phyloP scores from a whole-genome alignment of 2,888 invertebrate genomes.

The Eristalinus aeneus region DNA sequence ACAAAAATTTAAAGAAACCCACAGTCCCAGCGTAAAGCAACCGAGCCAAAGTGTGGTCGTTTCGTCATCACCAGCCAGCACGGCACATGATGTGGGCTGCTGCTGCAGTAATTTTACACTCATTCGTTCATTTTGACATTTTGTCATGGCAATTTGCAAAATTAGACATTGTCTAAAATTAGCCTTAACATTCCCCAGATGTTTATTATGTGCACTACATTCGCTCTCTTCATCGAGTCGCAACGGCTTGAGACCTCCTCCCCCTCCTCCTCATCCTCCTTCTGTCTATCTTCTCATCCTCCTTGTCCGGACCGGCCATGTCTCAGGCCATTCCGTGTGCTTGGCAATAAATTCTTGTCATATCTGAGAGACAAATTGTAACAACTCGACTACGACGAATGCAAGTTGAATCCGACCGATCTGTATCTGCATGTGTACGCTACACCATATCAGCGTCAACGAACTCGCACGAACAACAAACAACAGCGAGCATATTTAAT shows the following conservation, averaged over 20 bases:
- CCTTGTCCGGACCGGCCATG: slow-evolving; percentile 24
- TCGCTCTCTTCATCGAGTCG: neutral
- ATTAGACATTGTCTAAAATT: slow-evolving; percentile 70
- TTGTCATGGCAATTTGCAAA: slow-evolving; percentile 71
- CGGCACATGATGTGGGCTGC: slow-evolving; percentile 59
- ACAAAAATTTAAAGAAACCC: neutral
- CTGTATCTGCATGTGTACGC: slow-evolving; percentile 5
- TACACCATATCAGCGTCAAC: slow-evolving; percentile 50
- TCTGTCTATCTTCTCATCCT: neutral
- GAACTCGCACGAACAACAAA: slow-evolving; percentile 46
- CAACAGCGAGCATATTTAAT: slow-evolving; percentile 12
- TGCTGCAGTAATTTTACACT: slow-evolving; percentile 66
- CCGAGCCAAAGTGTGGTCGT: neutral
- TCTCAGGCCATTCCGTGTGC: slow-evolving; percentile 2
- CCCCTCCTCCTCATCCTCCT: neutral
- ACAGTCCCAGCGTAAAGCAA: neutral
- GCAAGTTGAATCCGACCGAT: slow-evolving; percentile 6
- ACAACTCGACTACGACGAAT: slow-evolving; percentile 36
- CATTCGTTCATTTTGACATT: slow-evolving; percentile 68
- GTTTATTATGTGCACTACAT: slow-evolving; percentile 56
- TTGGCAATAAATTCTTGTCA: slow-evolving; percentile 68
- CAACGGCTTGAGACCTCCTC: no score
- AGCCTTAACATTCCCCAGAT: slow-evolving; percentile 70
- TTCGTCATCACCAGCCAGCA: slow-evolving; percentile 25
- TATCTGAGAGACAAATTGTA: slow-evolving; percentile 69